A percentile compares a stretch with the other conserved stretches of the same genome.
Conservation (phyloP, 2,888 invertebrate species). For the Parochlus steinenii region DNA sequence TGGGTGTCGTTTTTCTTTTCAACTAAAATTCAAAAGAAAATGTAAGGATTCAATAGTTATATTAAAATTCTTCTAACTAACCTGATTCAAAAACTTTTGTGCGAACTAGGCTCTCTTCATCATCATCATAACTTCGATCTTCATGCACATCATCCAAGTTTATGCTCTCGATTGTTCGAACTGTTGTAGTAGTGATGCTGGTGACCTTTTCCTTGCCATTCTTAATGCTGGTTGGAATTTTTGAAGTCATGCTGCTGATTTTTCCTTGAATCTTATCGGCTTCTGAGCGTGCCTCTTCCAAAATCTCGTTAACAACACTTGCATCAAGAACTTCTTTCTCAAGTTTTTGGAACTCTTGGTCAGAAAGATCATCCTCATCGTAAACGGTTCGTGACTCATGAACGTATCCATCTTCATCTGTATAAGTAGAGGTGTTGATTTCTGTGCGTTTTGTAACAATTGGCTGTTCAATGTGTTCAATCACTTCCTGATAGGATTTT, state of each 20-base stretch:
- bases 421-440: constrained; percentile 8
- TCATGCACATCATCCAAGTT: constrained; percentile 10
- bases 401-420: neutral
- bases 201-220: constrained; percentile 10
- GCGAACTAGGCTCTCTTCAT: constrained; percentile 8
- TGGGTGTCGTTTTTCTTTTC: constrained; percentile 3
- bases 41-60: neutral
- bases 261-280: constrained; percentile 5
- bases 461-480: constrained; percentile 1
- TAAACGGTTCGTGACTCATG: neutral
- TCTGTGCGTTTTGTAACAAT: constrained; percentile 8
- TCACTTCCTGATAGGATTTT: constrained; percentile 14
- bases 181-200: constrained; percentile 10
- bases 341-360: neutral
- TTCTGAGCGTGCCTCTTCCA: constrained; percentile 7
- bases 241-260: constrained; percentile 6
- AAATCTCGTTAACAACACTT: constrained; percentile 7
- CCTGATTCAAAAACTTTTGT: constrained; percentile 9
- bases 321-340: constrained; percentile 7
- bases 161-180: constrained; percentile 12
- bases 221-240: constrained; percentile 3
- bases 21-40: neutral
- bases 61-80: neutral
- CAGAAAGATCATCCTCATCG: neutral
- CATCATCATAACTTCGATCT: neutral